Conservation (phyloP, 2,888 invertebrate genomes). For the Itoplectis maculator region DNA sequence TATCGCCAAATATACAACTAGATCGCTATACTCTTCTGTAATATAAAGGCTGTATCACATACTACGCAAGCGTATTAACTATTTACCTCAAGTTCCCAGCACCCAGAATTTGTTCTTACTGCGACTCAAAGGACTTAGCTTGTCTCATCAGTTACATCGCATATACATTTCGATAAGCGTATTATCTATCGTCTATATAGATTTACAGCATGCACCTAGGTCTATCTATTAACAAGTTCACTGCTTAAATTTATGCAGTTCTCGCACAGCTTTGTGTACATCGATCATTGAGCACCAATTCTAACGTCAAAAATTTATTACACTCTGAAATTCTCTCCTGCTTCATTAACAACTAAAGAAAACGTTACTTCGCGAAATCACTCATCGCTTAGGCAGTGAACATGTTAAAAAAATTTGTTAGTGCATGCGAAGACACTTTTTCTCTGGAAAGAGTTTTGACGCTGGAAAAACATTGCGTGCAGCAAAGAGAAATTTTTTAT, state of each 20-base stretch:
- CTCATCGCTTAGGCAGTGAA: not conserved
- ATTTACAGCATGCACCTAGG: constrained; percentile 51
- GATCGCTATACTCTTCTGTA: constrained; percentile 48
- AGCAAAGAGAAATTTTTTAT: not conserved
- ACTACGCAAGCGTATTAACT: constrained; percentile 41
- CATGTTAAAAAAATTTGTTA: not conserved
- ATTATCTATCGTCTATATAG: constrained; percentile 35
- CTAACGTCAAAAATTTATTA: not conserved
- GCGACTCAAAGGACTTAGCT: constrained; percentile 17
- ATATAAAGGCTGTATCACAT: constrained; percentile 22
- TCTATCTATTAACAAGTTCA: constrained; percentile 29
- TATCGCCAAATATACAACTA: constrained; percentile 54
- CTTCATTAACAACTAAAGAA: constrained; percentile 14
- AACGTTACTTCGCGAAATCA: not conserved
- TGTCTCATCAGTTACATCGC: constrained; percentile 36
- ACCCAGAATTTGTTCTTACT: constrained; percentile 25
- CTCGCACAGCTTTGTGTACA: not conserved
- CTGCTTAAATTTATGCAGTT: constrained; percentile 9
- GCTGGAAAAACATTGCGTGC: not conserved
- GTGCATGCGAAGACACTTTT: constrained; percentile 31
- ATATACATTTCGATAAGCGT: constrained; percentile 37
- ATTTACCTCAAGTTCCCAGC: constrained; percentile 36
- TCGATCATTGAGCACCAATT: not conserved
- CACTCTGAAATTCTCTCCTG: constrained; percentile 2
- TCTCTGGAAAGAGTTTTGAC: constrained; percentile 8